phyloP scores from a whole-genome alignment of 2,113 vertebrate genomes.

The Penelope pileata region DNA sequence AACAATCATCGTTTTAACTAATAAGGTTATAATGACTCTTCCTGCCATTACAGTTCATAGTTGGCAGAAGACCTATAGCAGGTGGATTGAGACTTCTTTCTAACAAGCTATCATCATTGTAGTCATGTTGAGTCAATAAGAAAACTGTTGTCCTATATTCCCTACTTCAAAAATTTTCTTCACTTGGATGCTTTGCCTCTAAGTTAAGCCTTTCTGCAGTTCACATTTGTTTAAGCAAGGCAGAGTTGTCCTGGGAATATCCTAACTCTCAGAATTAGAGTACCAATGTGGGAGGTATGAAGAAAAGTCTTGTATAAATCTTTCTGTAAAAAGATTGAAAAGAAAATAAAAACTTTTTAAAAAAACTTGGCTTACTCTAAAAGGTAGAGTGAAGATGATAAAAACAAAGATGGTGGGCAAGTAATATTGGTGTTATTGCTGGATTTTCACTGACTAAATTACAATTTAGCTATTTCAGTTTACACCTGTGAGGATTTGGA shows the following conservation, averaged over 20 bases:
- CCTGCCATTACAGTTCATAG: constrained; percentile 15
- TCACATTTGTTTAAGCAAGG: constrained; percentile 24
- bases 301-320: not conserved
- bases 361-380: not conserved
- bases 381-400: not conserved
- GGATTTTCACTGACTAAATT: not conserved
- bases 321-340: not conserved
- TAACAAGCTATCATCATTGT: not conserved
- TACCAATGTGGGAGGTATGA: not conserved
- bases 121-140: constrained; percentile 16
- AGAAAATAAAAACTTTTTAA: not conserved
- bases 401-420: not conserved
- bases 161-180: not conserved
- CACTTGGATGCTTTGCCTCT: not conserved
- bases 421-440: not conserved
- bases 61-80: constrained; percentile 40
- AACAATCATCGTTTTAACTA: constrained; percentile 23
- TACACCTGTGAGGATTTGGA: not conserved
- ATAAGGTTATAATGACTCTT: constrained; percentile 56
- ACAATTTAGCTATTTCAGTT: not conserved
- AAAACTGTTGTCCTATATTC: constrained; percentile 3
- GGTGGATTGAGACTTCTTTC: constrained; percentile 7
- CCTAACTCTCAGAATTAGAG: not conserved
- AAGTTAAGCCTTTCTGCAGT: not conserved
- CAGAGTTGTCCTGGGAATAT: not conserved